Percentiles rank a stretch among this genome's conserved stretches.
Evolutionary conservation across 35 echinoderm and acorn worm species (phyloP).

Genomic region (Lytechinus pictus): DNA sequence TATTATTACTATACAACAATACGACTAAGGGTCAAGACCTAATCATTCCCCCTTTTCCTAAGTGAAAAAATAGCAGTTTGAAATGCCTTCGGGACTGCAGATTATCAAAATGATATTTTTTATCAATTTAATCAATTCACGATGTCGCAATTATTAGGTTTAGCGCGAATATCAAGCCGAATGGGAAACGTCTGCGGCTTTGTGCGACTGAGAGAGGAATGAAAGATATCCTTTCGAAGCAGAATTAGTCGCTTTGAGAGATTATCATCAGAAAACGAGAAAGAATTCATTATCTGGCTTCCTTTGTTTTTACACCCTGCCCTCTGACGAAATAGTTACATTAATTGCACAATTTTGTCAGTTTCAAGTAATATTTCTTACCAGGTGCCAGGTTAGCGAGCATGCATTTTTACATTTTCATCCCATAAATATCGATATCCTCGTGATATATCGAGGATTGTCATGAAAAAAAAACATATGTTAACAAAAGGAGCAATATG

Average conservation of each 20-base stretch:
- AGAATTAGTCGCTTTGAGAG: not conserved
- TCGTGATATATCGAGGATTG: too few species aligned
- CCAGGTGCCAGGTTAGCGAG: too few species aligned
- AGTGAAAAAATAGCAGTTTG: not conserved
- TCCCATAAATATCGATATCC: too few species aligned
- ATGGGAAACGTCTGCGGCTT: constrained; percentile 8
- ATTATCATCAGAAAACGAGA: constrained; percentile 30
- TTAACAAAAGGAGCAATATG: too few species aligned
- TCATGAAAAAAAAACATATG: too few species aligned
- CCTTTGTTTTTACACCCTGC: not conserved
- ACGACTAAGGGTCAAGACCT: not conserved
- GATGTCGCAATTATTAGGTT: not conserved
- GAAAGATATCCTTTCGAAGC: not conserved
- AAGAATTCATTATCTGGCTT: constrained; percentile 34
- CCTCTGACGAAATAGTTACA: not conserved
- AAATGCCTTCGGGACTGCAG: not conserved
- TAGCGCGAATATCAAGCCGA: not conserved
- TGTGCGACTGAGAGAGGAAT: not conserved
- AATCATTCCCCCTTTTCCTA: not conserved
- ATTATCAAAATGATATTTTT: constrained; percentile 6
- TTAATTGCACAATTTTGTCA: not conserved
- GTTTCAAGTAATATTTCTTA: too few species aligned
- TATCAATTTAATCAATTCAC: constrained; percentile 5
- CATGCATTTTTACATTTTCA: too few species aligned
- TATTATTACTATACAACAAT: not conserved